Evolutionary conservation across 2,113 vertebrate species (phyloP).

Genomic region (Seriola dumerili): DNA sequence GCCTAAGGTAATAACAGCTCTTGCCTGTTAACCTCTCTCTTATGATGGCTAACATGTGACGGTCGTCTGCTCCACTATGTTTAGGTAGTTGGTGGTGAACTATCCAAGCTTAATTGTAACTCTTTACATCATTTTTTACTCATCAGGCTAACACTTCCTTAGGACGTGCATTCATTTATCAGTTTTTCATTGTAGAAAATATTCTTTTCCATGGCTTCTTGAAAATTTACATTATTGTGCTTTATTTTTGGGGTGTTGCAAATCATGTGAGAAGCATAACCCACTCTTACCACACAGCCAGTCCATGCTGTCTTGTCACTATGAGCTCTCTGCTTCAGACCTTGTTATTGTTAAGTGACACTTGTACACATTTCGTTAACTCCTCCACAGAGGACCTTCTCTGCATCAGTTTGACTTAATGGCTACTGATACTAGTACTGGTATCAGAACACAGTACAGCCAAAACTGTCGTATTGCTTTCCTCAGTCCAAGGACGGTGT

Average conservation of each 20-base stretch:
- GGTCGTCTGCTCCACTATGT: background rate
- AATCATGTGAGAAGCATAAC: constrained; percentile 1
- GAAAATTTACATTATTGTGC: background rate
- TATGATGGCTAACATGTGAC: background rate
- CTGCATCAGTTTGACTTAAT: background rate
- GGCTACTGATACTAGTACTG: background rate
- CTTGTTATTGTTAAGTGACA: constrained; percentile 31
- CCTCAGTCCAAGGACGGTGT: background rate
- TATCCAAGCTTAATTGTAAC: background rate
- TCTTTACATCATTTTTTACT: constrained; percentile 6
- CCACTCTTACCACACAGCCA: constrained; percentile 19
- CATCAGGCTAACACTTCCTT: background rate
- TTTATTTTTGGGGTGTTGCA: background rate
- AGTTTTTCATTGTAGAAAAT: background rate
- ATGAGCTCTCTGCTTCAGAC: background rate
- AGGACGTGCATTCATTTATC: background rate
- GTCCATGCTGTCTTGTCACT: background rate
- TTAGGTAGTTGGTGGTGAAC: constrained; percentile 1
- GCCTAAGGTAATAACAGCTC: constrained; percentile 8
- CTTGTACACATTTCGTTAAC: constrained; percentile 11
- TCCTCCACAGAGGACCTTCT: constrained; percentile 8
- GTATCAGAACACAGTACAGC: background rate
- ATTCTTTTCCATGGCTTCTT: background rate
- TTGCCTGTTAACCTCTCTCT: background rate
- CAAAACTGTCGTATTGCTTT: background rate